Base-by-base conservation (phyloP, 1,140 invertebrate genomes). In the Leptonema lineaticorne region DNA sequence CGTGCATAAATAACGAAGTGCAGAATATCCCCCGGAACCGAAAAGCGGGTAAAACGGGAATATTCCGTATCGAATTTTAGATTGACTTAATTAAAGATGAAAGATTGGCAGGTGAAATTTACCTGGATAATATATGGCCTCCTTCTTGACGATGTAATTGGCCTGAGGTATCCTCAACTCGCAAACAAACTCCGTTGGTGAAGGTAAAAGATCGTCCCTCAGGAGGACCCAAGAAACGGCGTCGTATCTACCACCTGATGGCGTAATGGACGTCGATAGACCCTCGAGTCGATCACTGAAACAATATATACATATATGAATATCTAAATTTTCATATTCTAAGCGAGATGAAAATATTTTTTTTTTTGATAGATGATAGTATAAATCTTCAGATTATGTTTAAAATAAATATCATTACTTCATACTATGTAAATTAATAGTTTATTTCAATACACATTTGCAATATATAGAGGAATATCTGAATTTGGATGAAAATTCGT, bases 61-160 rank as follows among this genome's bases (percentile, higher is more conserved):
- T n/a, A n/a, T n/a, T n/a, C n/a, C n/a, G 37, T 9, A 16, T 41
- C 37, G 16, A 41, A 41, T 14, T 41, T 41, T 16, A 41, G 9
- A 41, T 41, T 4, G 9, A 16, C 11, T 41, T 41, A 41, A 41
- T 41, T 41, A 5, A 4, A 46, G 20, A 41, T 41, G 37, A 41
- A 41, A 41, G 37, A 41, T 41, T 41, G 37, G 9, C 9, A n/a
- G 37, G 2, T 58, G 66, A 50, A 79, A 76, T 53, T 82, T 76
- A 89, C 88, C 87, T 77, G 86, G 83, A 77, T 88, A 87, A 78
- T 88, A 87, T 71, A 88, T 83, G 63, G 85, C 81, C 76, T 87
- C 85, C 78, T 85, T 88, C 29, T 85, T 83, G 59, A 86, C 83
- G 48, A 82, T 84, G 72, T 88, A 89, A 72, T 86, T 86, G 6